Percentiles rank a stretch among this genome's conserved stretches.
phyloP scores from a whole-genome alignment of 2,797 vertebrate genomes.

The Pristis pectinata region DNA sequence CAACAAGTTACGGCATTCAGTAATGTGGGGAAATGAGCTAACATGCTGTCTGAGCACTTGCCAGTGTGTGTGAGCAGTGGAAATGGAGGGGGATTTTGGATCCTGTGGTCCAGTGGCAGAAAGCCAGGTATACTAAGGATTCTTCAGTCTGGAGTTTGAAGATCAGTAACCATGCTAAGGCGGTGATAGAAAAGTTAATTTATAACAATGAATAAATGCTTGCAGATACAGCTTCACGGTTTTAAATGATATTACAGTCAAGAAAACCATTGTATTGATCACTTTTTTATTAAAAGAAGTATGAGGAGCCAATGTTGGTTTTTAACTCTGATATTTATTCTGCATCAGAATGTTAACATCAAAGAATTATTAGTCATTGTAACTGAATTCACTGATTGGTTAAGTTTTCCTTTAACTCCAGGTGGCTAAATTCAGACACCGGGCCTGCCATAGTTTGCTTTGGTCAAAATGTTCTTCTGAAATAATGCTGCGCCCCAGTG shows the following conservation, averaged over 20 bases:
- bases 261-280: neutral
- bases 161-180: neutral
- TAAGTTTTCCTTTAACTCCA: neutral
- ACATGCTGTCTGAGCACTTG: neutral
- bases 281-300: neutral
- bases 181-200: neutral
- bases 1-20: no score
- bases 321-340: neutral
- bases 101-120: neutral
- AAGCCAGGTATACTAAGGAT: neutral
- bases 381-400: neutral
- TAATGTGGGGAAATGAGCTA: neutral
- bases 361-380: neutral
- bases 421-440: neutral
- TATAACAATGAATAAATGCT: neutral
- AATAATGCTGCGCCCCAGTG: slow-evolving; percentile 9
- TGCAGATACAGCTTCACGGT: neutral
- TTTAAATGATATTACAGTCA: neutral
- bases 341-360: neutral
- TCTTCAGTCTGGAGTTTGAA: neutral
- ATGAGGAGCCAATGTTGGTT: neutral
- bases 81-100: neutral
- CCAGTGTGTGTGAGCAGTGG: neutral
- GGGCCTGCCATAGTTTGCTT: neutral
- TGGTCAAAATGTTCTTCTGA: neutral